Evolutionary conservation across 2,797 vertebrate species (phyloP).

Genomic region (Thunnus albacares): DNA sequence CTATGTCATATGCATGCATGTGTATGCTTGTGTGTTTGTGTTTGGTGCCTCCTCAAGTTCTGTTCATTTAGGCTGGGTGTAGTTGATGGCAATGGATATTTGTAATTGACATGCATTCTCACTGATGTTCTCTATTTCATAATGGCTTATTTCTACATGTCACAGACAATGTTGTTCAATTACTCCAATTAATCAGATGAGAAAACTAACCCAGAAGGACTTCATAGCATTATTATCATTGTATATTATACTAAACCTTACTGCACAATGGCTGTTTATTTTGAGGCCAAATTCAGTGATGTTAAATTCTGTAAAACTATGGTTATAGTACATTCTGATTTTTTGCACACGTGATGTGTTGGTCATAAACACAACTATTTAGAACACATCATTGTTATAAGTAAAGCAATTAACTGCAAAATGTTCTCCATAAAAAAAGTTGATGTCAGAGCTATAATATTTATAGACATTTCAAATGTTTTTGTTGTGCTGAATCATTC

Average conservation of each 20-base stretch:
- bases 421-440: not conserved
- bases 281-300: not conserved
- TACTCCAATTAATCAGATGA: not conserved
- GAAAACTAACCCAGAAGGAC: too few relatives aligned
- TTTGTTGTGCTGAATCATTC: conserved; percentile 5
- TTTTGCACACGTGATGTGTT: not conserved
- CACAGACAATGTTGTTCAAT: not conserved
- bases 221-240: not conserved
- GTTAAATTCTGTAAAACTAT: not conserved
- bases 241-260: not conserved
- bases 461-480: not conserved
- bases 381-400: not conserved
- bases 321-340: too few relatives aligned
- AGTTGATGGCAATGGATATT: not conserved
- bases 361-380: not conserved
- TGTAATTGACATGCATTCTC: too few relatives aligned
- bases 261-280: not conserved
- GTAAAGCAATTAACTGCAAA: not conserved
- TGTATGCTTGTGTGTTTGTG: not conserved
- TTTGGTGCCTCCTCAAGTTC: not conserved
- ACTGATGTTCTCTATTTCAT: not conserved
- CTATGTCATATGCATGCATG: too few relatives aligned
- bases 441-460: not conserved
- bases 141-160: not conserved
- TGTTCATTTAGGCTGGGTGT: not conserved